A percentile compares a stretch with the other conserved stretches of the same genome.
Evolutionary conservation across 1,140 invertebrate species (phyloP).

Genomic region (Drosophila orosa): DNA sequence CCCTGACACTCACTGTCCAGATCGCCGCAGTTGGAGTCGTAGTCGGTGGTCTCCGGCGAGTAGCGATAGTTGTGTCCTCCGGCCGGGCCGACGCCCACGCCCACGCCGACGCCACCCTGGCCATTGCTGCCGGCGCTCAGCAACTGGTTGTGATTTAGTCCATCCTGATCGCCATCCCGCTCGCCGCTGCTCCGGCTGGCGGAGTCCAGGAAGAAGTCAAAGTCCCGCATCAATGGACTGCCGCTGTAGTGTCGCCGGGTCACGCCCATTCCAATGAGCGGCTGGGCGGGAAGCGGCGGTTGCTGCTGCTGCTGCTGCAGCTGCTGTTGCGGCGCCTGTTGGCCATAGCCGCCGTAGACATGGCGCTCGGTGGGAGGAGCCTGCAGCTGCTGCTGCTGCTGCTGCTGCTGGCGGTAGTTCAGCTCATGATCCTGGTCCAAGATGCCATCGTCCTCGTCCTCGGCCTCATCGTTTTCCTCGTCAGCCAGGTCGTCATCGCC

Average conservation of each 20-base stretch:
- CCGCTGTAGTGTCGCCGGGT: conserved; percentile 70
- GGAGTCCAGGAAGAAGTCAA: conserved; percentile 83
- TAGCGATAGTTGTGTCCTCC: conserved; percentile 89
- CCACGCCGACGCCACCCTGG: conserved; percentile 44
- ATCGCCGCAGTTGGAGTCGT: conserved; percentile 94
- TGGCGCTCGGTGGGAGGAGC: conserved; percentile 46
- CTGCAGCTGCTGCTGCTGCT: conserved; percentile 47
- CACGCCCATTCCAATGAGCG: conserved; percentile 10
- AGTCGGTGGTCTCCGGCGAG: conserved; percentile 97
- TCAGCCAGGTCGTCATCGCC: conserved; percentile 51
- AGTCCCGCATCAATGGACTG: conserved; percentile 79
- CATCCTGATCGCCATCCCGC: conserved; percentile 72
- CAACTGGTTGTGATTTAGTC: conserved; percentile 78
- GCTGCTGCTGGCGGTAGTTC: conserved; percentile 64
- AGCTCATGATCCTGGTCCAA: conserved; percentile 53
- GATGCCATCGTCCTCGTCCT: conserved; percentile 64
- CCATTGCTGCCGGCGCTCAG: conserved; percentile 64
- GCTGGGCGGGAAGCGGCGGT: conserved; percentile 17
- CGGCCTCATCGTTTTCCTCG: conserved; percentile 66
- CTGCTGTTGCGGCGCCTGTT: conserved; percentile 25
- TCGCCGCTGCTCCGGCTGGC: conserved; percentile 82
- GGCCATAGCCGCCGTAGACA: conserved; percentile 46
- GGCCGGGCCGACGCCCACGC: conserved; percentile 47
- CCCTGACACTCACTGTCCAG: conserved; percentile 88
- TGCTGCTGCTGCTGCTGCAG: conserved; percentile 43